These are phyloP conservation scores for Doryteuthis pealeii DNA, from an alignment of 1,140 invertebrate species.

Conservation along the genomic window DNA sequence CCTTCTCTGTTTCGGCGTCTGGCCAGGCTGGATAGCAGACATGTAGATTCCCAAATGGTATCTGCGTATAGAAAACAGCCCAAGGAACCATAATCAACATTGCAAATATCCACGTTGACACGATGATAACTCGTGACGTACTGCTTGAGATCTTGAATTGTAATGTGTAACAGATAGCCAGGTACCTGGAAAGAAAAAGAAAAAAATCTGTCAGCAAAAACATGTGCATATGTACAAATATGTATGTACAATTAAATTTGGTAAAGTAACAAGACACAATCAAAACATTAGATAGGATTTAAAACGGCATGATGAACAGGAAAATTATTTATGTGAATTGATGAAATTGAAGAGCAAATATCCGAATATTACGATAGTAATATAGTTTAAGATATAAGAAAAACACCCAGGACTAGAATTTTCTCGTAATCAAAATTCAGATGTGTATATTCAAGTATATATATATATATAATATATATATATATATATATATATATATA, in stretches of 20 bases:
- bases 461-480: too few relatives aligned
- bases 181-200: conserved; percentile 71
- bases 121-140: conserved; percentile 80
- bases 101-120: conserved; percentile 87
- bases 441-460: too few relatives aligned
- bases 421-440: too few relatives aligned
- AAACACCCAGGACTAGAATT: too few relatives aligned
- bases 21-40: conserved; percentile 44
- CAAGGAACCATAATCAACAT: conserved; percentile 82
- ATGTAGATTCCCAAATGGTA: conserved; percentile 18
- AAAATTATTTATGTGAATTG: too few relatives aligned
- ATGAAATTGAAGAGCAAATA: too few relatives aligned
- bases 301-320: too few relatives aligned
- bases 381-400: too few relatives aligned
- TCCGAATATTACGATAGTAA: too few relatives aligned
- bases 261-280: too few relatives aligned
- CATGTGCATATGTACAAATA: neutral
- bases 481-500: too few relatives aligned
- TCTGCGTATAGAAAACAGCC: conserved; percentile 80
- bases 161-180: conserved; percentile 92
- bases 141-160: conserved; percentile 87
- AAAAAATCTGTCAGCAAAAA: neutral
- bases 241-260: neutral
- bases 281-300: too few relatives aligned
- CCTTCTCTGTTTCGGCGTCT: conserved; percentile 68